Evolutionary conservation across 2,113 vertebrate species (phyloP).

Genomic region (Pycnonotus jocosus): DNA sequence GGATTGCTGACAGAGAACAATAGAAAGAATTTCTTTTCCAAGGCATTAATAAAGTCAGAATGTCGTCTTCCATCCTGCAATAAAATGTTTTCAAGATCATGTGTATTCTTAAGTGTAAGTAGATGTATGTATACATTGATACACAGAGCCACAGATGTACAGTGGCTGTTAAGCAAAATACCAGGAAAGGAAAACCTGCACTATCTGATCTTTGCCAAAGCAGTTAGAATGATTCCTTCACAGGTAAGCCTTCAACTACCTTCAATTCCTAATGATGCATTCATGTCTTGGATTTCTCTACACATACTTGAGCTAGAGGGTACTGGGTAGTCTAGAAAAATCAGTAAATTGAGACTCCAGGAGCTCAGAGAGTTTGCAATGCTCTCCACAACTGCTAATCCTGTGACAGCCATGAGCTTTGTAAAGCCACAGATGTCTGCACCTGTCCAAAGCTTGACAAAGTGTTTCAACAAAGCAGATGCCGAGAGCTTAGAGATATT

Average conservation of each 20-base stretch:
- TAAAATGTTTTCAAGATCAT: background rate
- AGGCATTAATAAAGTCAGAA: background rate
- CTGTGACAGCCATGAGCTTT: background rate
- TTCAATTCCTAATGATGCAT: background rate
- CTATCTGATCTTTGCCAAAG: background rate
- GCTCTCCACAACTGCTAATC: background rate
- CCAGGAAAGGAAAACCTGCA: background rate
- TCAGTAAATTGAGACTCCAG: background rate
- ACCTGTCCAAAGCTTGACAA: background rate
- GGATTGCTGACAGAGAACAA: background rate
- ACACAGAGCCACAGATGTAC: background rate
- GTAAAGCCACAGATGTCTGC: background rate
- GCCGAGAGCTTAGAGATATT: background rate
- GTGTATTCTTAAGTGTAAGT: background rate
- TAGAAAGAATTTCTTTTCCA: background rate
- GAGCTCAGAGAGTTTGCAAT: background rate
- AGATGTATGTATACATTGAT: background rate
- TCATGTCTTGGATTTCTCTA: background rate
- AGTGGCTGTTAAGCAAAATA: background rate
- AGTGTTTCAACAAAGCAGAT: background rate
- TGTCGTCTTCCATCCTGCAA: background rate
- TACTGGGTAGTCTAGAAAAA: background rate
- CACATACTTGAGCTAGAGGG: background rate
- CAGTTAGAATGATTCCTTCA: background rate
- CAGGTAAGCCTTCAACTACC: background rate